These are phyloP conservation scores for Tamandua tetradactyla DNA, from an alignment of 2,797 vertebrate species.

Conservation along the genomic window DNA sequence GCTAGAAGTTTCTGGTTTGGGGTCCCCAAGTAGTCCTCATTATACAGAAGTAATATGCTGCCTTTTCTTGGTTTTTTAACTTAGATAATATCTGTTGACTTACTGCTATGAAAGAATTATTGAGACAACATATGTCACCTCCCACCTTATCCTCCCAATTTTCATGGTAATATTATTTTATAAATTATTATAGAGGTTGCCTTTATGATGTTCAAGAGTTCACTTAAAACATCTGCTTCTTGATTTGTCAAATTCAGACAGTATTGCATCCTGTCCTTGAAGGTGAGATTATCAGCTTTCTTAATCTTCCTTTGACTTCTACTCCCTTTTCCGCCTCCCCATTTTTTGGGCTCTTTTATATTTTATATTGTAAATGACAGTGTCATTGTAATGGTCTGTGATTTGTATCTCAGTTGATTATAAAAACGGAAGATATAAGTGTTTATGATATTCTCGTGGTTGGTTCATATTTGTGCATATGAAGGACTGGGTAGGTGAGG, in stretches of 20 bases:
- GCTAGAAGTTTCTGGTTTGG: not conserved
- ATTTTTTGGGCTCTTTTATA: not conserved
- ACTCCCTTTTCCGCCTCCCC: not conserved
- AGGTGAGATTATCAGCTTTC: not conserved
- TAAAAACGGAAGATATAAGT: not conserved
- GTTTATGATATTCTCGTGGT: not conserved
- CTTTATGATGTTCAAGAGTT: not conserved
- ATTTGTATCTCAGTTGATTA: not conserved
- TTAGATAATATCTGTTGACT: not conserved
- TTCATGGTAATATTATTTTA: not conserved
- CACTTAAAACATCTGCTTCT: not conserved
- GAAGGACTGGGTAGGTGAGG: not conserved
- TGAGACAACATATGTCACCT: not conserved
- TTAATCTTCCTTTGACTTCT: not conserved
- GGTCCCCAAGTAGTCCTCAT: not conserved
- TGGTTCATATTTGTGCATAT: not conserved
- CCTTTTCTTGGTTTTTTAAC: not conserved
- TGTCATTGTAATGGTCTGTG: not conserved
- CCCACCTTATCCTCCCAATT: not conserved
- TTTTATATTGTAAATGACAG: not conserved
- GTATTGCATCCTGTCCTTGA: not conserved
- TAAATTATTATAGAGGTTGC: not conserved
- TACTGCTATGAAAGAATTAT: not conserved
- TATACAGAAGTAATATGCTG: not conserved
- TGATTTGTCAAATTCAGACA: not conserved